A percentile compares a stretch with the other conserved stretches of the same genome.
These are phyloP conservation scores for Lycaon pictus DNA, from an alignment of 2,113 vertebrate species.

Conservation along the genomic window DNA sequence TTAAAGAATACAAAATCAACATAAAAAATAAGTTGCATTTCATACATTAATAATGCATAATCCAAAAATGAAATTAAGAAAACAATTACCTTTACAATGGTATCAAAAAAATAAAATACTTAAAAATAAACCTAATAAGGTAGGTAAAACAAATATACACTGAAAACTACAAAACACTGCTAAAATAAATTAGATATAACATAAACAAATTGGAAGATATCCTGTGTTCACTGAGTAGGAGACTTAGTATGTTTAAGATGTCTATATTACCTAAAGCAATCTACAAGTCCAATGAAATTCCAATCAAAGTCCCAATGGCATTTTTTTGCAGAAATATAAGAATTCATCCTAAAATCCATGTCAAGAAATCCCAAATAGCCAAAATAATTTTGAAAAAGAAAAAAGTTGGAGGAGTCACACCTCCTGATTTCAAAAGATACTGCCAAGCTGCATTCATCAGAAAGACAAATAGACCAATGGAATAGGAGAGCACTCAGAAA, in stretches of 20 bases:
- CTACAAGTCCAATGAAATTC: neutral
- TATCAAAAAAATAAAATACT: neutral
- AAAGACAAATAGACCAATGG: neutral
- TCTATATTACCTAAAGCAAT: neutral
- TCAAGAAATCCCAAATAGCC: neutral
- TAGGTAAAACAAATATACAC: neutral
- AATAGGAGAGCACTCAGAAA: neutral
- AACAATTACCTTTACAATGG: neutral
- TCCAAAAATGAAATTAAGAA: slow-evolving; percentile 5
- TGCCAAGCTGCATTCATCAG: neutral
- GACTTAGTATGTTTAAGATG: neutral
- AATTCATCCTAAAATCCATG: neutral
- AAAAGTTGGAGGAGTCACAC: neutral
- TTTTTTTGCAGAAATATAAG: neutral
- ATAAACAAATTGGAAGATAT: neutral
- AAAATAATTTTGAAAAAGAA: slow-evolving; percentile 26
- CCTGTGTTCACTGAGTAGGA: neutral
- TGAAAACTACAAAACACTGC: neutral
- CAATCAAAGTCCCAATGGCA: neutral
- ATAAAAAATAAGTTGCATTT: neutral
- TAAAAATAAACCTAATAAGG: neutral
- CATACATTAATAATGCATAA: neutral
- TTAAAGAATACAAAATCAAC: neutral
- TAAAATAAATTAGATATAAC: neutral
- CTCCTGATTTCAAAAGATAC: neutral